Base-by-base conservation (phyloP, 2,888 invertebrate genomes). In the Drosophila anomalata region DNA sequence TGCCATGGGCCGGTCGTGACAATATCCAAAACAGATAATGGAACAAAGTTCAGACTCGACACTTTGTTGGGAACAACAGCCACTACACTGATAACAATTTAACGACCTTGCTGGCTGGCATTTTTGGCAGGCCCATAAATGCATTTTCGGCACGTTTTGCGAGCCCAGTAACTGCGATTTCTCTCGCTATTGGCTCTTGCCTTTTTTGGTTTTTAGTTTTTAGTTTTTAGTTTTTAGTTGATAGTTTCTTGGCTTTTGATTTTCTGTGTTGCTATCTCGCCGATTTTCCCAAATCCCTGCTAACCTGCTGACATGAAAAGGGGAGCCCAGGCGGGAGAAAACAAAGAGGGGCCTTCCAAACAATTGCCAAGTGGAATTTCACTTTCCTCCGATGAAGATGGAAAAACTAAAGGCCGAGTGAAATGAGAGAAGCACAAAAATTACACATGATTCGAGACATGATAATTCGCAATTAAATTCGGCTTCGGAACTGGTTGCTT, bases 261-360 rank as follows among this genome's bases (percentile, higher is more conserved):
- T 29, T 6, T 24, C n/a, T 41, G 24, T 24, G 14, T 29, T 54
- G 17, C 9, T 9, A 9, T 2, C 33, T 36, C 36, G 36, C 20
- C 17, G 20, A 2, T 75, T 76, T 79, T 79, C 78, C 77, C 86
- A 86, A 83, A 81, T 81, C 83, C 87, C 81, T 81, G 87, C 83
- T 81, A 86, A 83, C 81, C 86, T 63, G 81, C 78, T 86, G 81
- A 86, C 87, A 83, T 81, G 87, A 67, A 78, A 84, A 39, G 51
- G 50, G 14, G 50, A 46, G 36, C 47, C 62, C 48, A 46, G 42
- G n/a, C 14, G 2, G 62, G 22, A 58, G 20, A 57, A 53, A 36
- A 51, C 2, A 4, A 42, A 65, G 33, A 51, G 44, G 55, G 47
- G 29, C 22, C 59, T 36, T 17, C 61, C 31, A 77, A 47, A 61